Conservation (phyloP, 2,113 vertebrate genomes). For the Myanophis thanlyinensis region DNA sequence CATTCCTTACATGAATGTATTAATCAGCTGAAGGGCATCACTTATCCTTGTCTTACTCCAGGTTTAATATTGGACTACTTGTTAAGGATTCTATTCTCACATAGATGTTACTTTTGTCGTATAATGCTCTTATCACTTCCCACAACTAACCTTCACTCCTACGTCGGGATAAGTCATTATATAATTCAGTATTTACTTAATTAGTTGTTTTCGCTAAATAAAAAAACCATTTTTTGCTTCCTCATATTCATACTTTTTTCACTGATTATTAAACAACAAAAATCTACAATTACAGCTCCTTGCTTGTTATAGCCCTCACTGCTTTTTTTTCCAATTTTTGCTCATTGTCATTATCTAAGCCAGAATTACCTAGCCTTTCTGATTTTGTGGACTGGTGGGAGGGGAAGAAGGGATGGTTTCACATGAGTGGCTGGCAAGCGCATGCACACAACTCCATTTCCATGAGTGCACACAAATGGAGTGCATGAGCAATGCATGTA, state of each 20-base stretch:
- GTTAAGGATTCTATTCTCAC: neutral
- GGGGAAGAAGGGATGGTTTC: no score
- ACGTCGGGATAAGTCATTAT: neutral
- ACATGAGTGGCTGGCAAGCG: no score
- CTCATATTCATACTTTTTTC: neutral
- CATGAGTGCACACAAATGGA: no score
- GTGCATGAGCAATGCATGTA: rapidly evolving
- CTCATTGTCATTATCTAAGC: neutral
- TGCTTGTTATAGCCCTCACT: neutral
- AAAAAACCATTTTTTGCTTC: neutral
- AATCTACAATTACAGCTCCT: neutral
- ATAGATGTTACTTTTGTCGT: neutral
- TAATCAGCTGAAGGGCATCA: neutral
- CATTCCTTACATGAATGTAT: neutral
- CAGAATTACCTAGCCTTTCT: neutral
- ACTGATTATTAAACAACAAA: neutral
- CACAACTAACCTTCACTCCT: neutral
- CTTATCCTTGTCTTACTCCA: neutral
- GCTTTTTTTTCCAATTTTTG: neutral
- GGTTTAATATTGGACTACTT: neutral
- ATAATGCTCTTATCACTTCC: neutral
- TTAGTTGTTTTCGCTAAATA: neutral
- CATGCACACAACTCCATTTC: no score
- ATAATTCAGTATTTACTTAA: neutral
- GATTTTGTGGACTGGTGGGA: neutral